Evolutionary conservation across 1,140 invertebrate species (phyloP).

Genomic region (Lamellibrachia luymesi): DNA sequence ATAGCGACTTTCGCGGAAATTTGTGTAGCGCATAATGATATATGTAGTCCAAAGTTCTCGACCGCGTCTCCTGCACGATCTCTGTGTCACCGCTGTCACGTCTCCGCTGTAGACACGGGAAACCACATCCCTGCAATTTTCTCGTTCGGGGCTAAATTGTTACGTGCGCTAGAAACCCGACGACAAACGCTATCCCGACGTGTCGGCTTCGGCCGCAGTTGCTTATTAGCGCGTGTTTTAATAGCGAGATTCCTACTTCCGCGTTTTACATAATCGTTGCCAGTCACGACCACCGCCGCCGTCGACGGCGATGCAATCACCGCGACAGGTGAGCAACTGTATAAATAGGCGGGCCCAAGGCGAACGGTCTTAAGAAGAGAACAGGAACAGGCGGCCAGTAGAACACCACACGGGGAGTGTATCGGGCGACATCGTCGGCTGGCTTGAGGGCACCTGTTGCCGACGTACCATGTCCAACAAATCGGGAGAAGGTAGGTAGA

Average conservation of each 20-base stretch:
- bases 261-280: not conserved
- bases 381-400: not conserved
- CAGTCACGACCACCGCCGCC: not conserved
- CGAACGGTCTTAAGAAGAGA: not conserved
- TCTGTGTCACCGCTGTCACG: not conserved
- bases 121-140: not conserved
- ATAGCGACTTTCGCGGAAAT: too few relatives aligned
- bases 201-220: not conserved
- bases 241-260: not conserved
- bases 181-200: not conserved
- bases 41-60: not conserved
- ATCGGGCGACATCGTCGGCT: not conserved
- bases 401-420: not conserved
- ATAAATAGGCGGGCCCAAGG: not conserved
- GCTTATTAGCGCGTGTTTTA: not conserved
- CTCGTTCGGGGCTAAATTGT: not conserved
- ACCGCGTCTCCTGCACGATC: not conserved
- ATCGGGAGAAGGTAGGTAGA: not conserved
- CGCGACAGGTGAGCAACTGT: not conserved
- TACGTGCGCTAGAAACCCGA: not conserved
- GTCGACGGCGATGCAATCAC: not conserved
- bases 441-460: not conserved
- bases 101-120: not conserved
- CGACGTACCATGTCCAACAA: not conserved
- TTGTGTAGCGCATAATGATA: not conserved